These are phyloP conservation scores for Didymodactylos carnosus DNA, from an alignment of 2,888 invertebrate genomes.

Conservation along the genomic window DNA sequence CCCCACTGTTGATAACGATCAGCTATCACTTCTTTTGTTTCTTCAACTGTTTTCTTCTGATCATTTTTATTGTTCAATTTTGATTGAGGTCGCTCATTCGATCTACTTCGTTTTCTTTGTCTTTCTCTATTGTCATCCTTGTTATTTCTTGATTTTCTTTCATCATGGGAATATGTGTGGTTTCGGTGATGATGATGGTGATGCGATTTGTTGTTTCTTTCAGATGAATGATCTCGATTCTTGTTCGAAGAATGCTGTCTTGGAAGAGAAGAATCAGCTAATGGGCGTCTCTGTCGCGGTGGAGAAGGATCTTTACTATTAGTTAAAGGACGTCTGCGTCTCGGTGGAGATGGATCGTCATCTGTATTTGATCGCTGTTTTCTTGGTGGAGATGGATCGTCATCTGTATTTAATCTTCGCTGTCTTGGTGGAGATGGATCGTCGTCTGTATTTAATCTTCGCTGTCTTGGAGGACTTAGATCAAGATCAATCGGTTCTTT, in stretches of 20 bases:
- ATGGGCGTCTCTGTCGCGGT: background rate
- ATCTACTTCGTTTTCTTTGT: background rate
- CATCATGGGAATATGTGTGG: background rate
- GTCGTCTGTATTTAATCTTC: background rate
- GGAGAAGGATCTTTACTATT: background rate
- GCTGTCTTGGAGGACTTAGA: background rate
- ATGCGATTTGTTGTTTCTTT: background rate
- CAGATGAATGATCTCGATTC: background rate
- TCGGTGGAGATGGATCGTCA: background rate
- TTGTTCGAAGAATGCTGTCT: background rate
- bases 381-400: background rate
- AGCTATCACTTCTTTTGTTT: conserved; percentile 33
- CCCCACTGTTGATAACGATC: conserved; percentile 28
- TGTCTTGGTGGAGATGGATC: background rate
- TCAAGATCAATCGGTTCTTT: background rate
- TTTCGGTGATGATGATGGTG: background rate
- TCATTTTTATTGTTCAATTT: conserved; percentile 48
- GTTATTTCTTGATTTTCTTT: background rate
- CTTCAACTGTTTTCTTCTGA: too few relatives aligned
- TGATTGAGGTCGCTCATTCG: conserved; percentile 43
- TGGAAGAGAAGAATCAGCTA: background rate
- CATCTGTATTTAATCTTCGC: background rate
- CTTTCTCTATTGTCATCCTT: conserved; percentile 5
- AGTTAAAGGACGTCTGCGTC: background rate
- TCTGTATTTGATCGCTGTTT: background rate